phyloP scores from a whole-genome alignment of 35 echinoderm and acorn worm genomes.

The Ptychodera flava region DNA sequence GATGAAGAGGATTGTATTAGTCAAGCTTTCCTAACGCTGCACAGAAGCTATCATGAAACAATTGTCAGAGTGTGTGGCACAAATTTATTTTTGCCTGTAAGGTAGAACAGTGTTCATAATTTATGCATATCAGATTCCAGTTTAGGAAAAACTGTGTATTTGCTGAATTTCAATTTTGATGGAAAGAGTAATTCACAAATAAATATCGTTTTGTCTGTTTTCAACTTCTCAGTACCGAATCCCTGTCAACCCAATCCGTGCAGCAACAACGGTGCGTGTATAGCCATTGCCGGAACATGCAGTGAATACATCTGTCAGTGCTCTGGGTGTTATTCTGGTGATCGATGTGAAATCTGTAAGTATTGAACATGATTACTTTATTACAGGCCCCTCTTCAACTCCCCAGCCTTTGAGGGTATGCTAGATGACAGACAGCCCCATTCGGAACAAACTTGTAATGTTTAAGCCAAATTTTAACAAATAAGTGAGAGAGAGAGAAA shows the following conservation, averaged over 20 bases:
- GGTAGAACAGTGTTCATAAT: background rate
- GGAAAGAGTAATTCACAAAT: background rate
- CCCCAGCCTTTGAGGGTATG: too few relatives aligned
- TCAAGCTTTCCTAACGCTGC: too few relatives aligned
- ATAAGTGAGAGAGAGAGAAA: too few relatives aligned
- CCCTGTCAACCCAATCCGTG: slow-evolving; percentile 41
- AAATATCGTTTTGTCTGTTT: background rate
- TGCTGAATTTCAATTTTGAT: background rate
- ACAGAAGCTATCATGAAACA: too few relatives aligned
- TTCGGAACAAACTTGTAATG: too few relatives aligned
- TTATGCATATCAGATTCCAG: background rate
- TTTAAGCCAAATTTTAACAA: too few relatives aligned
- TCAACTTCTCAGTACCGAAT: slow-evolving; percentile 27
- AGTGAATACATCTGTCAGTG: slow-evolving; percentile 24
- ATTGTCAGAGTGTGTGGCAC: background rate
- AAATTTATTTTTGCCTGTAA: background rate
- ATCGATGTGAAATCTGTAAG: slow-evolving; percentile 26
- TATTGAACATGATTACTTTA: background rate
- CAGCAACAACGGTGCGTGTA: slow-evolving; percentile 31
- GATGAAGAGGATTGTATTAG: too few relatives aligned
- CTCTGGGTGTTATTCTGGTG: slow-evolving; percentile 28
- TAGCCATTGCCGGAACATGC: slow-evolving; percentile 7
- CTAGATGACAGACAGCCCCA: too few relatives aligned
- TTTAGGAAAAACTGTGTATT: background rate
- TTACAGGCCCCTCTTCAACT: too few relatives aligned